Conservation (phyloP, 1,140 invertebrate genomes). For the Drosophila pallidifrons region DNA sequence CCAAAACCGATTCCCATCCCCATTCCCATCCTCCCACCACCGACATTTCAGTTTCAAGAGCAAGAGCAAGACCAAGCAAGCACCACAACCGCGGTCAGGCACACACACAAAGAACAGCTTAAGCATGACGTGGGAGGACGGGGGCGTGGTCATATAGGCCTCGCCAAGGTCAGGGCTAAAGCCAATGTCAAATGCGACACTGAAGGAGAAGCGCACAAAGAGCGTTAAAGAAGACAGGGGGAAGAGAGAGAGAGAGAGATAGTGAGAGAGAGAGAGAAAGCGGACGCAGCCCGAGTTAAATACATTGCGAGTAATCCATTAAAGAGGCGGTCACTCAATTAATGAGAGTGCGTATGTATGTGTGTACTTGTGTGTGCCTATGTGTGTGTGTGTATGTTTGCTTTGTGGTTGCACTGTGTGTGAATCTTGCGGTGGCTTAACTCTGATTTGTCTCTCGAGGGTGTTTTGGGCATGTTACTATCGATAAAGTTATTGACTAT, state of each 20-base stretch:
- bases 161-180: slow-evolving; percentile 40
- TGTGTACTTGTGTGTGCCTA: background rate
- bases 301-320: slow-evolving; percentile 34
- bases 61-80: slow-evolving; percentile 9
- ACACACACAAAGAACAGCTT: background rate
- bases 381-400: background rate
- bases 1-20: slow-evolving; percentile 11
- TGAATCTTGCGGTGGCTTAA: slow-evolving; percentile 12
- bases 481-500: background rate
- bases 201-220: background rate
- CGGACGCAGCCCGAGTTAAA: background rate
- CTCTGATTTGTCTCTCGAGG: background rate
- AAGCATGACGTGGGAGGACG: background rate
- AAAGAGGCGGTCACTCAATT: slow-evolving; percentile 22
- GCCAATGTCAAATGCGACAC: slow-evolving; percentile 8
- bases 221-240: background rate
- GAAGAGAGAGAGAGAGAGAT: background rate
- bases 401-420: slow-evolving; percentile 3
- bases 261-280: background rate
- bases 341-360: slow-evolving; percentile 10
- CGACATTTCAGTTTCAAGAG: slow-evolving; percentile 6
- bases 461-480: background rate
- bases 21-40: background rate
- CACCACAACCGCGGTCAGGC: slow-evolving; percentile 15
- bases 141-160: slow-evolving; percentile 19